Evolutionary conservation across 92 coral and sea anemone species (phyloP), one percentile per base, ranked within the genome.

Genomic region (Epizoanthus stellaris): DNA sequence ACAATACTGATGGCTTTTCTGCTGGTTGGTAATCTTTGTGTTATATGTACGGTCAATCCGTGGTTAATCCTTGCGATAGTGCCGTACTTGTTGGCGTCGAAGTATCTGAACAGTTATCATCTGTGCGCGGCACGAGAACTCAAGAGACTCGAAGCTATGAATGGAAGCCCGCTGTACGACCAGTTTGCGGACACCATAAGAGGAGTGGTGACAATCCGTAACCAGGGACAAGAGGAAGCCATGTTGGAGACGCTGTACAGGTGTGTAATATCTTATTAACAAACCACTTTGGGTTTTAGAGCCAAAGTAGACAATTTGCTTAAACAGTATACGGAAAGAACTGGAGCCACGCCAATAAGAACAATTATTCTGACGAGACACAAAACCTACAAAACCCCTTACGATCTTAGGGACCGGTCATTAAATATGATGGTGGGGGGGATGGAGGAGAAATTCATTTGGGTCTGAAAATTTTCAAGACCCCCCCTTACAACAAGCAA

Each of bases 91-190:
- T 9, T 64, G 3, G 23, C 34, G 3, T 5, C 69, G 13, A 64
- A 23, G n/a, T 64, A 4, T 21, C 69, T 64, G 36, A 1, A 64
- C 14, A 21, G 69, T 64, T 64, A 64, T 64, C 69, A 64, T 30
- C 69, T 64, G 34, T 64, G 38, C 13, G 36, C 69, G 4, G 36
- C 69, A 3, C 30, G 69, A 30, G 69, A 64, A 64, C 69, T 64
- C 30, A 23, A 21, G 69, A 64, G 69, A 64, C 69, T 64, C 10
- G 69, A 6, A 64, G 66, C 25, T 20, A 61, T 61, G 25, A 61
- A 61, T 20, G 66, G 66, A 61, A 17, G 66, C 4, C 66, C 69
- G 69, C 69, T 64, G 69, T 64, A 64, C 69, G 36, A 21, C 69
- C 69, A 64, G 69, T 64, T 64, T 21, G 39, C 69, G 13, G 69